These are phyloP conservation scores for Lordiphosa fenestrarum DNA, from an alignment of 2,888 invertebrate genomes.

Conservation along the genomic window DNA sequence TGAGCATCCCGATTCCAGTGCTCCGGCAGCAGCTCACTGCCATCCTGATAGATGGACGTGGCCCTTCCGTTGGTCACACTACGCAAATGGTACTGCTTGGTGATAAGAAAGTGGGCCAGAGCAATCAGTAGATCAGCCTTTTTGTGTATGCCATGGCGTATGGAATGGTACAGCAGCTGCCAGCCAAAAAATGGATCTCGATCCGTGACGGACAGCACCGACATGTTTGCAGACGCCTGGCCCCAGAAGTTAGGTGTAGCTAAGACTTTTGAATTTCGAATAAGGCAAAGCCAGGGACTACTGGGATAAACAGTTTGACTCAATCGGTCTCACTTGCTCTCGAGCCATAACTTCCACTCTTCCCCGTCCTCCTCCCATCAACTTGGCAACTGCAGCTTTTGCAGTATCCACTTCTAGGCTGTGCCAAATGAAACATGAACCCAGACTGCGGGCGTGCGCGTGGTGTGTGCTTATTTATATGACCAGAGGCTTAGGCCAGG, in stretches of 20 bases:
- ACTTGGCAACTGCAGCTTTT: slow-evolving; percentile 19
- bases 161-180: slow-evolving; percentile 7
- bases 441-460: neutral
- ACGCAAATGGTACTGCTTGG: slow-evolving; percentile 19
- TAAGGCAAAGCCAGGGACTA: too few relatives aligned
- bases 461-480: slow-evolving; percentile 3
- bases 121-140: slow-evolving; percentile 19
- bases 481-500: too few relatives aligned
- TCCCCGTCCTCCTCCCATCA: slow-evolving; percentile 15
- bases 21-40: slow-evolving; percentile 11
- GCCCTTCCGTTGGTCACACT: too few relatives aligned
- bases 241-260: too few relatives aligned
- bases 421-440: slow-evolving; percentile 21
- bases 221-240: too few relatives aligned
- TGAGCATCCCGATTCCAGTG: slow-evolving; percentile 19
- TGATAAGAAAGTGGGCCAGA: slow-evolving; percentile 15
- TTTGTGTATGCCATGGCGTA: slow-evolving; percentile 3
- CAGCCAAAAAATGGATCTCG: slow-evolving; percentile 3
- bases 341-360: neutral
- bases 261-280: too few relatives aligned
- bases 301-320: too few relatives aligned
- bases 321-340: too few relatives aligned
- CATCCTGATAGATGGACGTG: neutral
- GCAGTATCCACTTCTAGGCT: slow-evolving; percentile 18
- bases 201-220: neutral